These are phyloP conservation scores for Xyrichtys novacula DNA, from an alignment of 2,797 vertebrate genomes.

Conservation along the genomic window DNA sequence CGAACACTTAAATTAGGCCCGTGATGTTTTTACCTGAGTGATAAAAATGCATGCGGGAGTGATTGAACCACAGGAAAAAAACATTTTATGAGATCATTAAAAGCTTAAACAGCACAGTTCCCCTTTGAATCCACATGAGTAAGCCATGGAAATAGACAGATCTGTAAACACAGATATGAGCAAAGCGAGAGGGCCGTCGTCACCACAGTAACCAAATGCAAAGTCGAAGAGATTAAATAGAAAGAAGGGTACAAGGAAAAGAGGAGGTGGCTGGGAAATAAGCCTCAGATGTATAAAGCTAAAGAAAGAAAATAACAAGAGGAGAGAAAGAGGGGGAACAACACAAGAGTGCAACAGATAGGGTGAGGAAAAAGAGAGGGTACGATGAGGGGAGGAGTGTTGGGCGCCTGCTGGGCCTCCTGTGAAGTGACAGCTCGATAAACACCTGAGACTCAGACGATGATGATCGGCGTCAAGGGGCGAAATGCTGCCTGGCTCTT, in stretches of 20 bases:
- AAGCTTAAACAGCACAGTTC: conserved; percentile 43
- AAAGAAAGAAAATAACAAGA: conserved; percentile 4
- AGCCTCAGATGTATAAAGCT: conserved; percentile 7
- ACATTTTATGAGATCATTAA: conserved; percentile 65
- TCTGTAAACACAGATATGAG: conserved; percentile 52
- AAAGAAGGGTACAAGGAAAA: background rate
- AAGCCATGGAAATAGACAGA: conserved; percentile 23
- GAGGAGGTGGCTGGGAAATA: conserved; percentile 6
- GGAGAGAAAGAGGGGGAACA: conserved; percentile 36
- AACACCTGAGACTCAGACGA: conserved; percentile 79
- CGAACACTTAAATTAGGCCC: conserved; percentile 62
- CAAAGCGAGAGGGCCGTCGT: conserved; percentile 16
- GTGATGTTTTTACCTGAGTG: conserved; percentile 69
- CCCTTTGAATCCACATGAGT: conserved; percentile 35
- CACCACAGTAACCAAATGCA: conserved; percentile 10
- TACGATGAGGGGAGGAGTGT: conserved; percentile 34
- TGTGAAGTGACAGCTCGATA: conserved; percentile 64
- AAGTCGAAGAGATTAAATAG: conserved; percentile 10
- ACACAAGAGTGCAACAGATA: conserved; percentile 30
- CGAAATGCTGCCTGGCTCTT: conserved; percentile 46
- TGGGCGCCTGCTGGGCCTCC: conserved; percentile 56
- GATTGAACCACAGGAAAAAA: conserved; percentile 62
- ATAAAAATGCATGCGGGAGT: conserved; percentile 69
- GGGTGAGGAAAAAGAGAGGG: conserved; percentile 11
- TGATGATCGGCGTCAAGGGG: conserved; percentile 64